A percentile compares a stretch with the other conserved stretches of the same genome.
Conservation (phyloP, 2,797 vertebrate species). For the Emydoidea blandingii region DNA sequence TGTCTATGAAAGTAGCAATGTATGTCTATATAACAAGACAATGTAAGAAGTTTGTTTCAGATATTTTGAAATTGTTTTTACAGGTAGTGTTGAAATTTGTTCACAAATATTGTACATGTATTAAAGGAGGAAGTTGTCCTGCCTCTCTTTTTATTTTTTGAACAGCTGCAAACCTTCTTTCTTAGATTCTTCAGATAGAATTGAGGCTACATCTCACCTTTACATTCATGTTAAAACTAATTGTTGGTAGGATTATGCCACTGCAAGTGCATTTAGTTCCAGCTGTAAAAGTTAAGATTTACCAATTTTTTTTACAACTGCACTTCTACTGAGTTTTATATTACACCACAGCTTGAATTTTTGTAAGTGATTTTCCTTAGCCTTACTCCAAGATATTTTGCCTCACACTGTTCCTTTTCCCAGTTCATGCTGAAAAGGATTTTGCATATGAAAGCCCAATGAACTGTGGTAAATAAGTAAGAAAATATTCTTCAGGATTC, state of each 20-base stretch:
- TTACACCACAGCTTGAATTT: background rate
- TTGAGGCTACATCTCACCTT: background rate
- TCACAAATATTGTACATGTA: no score
- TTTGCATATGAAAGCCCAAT: slow-evolving; percentile 58
- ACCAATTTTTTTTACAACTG: background rate
- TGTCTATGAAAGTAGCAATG: background rate
- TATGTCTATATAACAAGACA: background rate
- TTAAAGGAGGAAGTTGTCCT: no score
- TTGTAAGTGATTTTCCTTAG: background rate
- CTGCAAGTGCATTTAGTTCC: background rate
- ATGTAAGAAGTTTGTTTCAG: background rate
- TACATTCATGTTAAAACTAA: background rate
- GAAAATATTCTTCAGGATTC: slow-evolving; percentile 87
- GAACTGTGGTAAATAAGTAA: slow-evolving; percentile 83
- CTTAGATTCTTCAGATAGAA: background rate
- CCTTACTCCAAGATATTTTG: background rate
- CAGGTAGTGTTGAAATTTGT: no score
- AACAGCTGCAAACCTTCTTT: background rate
- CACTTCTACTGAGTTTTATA: background rate
- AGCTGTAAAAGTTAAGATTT: background rate
- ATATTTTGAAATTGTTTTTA: background rate
- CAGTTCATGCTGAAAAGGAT: background rate
- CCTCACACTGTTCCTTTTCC: background rate
- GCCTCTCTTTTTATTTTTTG: background rate
- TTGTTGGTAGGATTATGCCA: background rate